These are phyloP conservation scores for Archips crataeganus DNA, from an alignment of 2,888 invertebrate genomes.

Conservation along the genomic window DNA sequence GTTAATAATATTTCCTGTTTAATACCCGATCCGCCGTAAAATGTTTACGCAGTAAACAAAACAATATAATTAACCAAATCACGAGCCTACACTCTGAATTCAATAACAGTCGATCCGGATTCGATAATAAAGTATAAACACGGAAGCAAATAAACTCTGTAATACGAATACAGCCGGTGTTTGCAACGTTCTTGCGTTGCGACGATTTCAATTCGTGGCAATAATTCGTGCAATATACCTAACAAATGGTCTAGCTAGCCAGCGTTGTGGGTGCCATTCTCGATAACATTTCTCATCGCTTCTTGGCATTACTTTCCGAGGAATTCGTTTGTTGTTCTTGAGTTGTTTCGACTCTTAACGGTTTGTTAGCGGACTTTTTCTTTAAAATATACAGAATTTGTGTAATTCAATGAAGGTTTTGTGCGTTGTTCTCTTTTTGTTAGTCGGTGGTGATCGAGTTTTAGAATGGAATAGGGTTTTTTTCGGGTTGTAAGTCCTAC, in stretches of 20 bases:
- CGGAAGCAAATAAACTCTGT: conserved; percentile 9
- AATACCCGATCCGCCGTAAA: not conserved
- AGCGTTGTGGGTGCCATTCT: conserved; percentile 37
- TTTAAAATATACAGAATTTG: conserved; percentile 29
- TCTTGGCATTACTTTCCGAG: conserved; percentile 31
- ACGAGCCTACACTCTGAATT: conserved; percentile 4
- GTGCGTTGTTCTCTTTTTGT: conserved; percentile 2
- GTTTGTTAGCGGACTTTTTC: conserved; percentile 36
- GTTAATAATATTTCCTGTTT: not conserved
- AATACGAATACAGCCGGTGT: not conserved
- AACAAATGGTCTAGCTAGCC: conserved; percentile 32
- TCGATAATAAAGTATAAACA: conserved; percentile 2
- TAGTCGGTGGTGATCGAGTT: not conserved
- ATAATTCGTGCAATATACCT: conserved; percentile 39
- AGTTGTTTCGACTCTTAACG: conserved; percentile 34
- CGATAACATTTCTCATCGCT: conserved; percentile 40
- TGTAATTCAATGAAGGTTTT: conserved; percentile 20
- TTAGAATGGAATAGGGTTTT: not conserved
- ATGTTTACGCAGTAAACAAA: conserved; percentile 1
- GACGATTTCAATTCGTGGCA: conserved; percentile 28
- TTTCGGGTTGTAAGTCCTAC: too few species aligned
- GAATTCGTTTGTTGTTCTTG: conserved; percentile 38
- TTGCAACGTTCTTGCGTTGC: conserved; percentile 6
- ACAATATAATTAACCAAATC: conserved; percentile 7
- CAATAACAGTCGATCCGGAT: conserved; percentile 1